Base-by-base conservation (phyloP, 2,797 vertebrate species). In the Gallinago stenura region DNA sequence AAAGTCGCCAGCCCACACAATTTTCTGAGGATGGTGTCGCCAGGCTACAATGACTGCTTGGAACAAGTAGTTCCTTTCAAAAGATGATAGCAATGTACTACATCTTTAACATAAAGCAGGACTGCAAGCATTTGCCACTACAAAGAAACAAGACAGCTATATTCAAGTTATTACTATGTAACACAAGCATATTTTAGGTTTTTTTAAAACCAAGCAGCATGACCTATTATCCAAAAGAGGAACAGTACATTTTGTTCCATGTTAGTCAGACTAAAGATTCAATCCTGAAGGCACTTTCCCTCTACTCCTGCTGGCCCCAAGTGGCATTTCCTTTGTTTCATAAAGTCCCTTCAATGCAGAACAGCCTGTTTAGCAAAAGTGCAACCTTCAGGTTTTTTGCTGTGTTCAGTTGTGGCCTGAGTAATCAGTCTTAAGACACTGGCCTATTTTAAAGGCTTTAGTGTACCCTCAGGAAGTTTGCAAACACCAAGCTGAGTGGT, bases 61-160 rank as follows among this genome's bases (percentile, higher is more conserved):
- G 82, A 97, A 95, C 78, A 91, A 94, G 85, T 18, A 75, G 73
- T 87, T 95, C 90, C 94, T 95, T 96, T 96, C 86, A 94, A 45
- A 82, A 81, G 60, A 65, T 28, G 16, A 61, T 39, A 96, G 91
- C 93, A 90, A 85, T 21, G 39, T 64, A 73, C 56, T 83, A 2
- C 18, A 33, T 70, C 69, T 71, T 51, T 61, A 72, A 68, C 56
- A 93, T 75, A 75, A 79, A 82, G 75, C 51, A 90, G 7, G 46
- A 70, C 57, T 82, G 79, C 83, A 60, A 86, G 79, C 66, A 83
- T 62, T 82, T 65, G 72, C 79, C 77, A 89, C 76, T 69, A 87
- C 76, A 91, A 93, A 65, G 70, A 87, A 87, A 91, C 37, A 54
- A 77, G 68, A 72, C 37, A 81, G 39, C 64, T 70, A 22, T 3